Evolutionary conservation across 2,888 invertebrate genomes (phyloP), one percentile per base, ranked within the genome.

Genomic region (Tridacna gigas): DNA sequence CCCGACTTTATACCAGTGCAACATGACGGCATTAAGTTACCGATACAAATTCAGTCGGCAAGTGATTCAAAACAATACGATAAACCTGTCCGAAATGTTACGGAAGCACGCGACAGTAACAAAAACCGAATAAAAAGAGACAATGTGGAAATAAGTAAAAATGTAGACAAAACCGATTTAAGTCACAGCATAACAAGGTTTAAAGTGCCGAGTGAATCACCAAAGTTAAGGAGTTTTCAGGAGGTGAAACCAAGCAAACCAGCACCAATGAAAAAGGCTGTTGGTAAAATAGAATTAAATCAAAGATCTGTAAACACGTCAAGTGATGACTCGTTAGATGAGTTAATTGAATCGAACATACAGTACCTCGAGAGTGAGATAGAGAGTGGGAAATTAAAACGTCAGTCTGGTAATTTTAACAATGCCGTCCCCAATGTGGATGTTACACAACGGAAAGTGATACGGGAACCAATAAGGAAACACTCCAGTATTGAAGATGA

Each of bases 361-460:
- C 92, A 92, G 76, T 93, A 92, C 79, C 82, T 93, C n/a, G 91
- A 93, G 77, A 90, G 89, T 86, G 91, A 91, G 80, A 89, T 91
- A 26, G 91, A 91, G 77, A 91, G 90, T 79, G 89, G 91, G 25
- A 89, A 88, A 82, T 60, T 89, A 45, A 89, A 88, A 75, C 74
- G 88, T 20, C 85, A 88, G 63, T 88, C 88, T 2, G 85, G 88
- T 25, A 86, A 79, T 45, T 88, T 80, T 77, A 65, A 81, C 45
- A 84, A 84, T 20, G 22, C 26, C n/a, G 28, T 71, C 9, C 75
- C 63, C 0, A 51, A 48, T 18, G 74, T 71, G 9, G 74, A 71
- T 37, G 45, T 67, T 18, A 47, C 63, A 15, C 78, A 76, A 20
- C 61, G 67, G 26, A 79, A 79, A 73, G 80, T 82, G 5, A 71